Conservation (phyloP, 1,140 invertebrate genomes). For the Polypedilum vanderplanki region DNA sequence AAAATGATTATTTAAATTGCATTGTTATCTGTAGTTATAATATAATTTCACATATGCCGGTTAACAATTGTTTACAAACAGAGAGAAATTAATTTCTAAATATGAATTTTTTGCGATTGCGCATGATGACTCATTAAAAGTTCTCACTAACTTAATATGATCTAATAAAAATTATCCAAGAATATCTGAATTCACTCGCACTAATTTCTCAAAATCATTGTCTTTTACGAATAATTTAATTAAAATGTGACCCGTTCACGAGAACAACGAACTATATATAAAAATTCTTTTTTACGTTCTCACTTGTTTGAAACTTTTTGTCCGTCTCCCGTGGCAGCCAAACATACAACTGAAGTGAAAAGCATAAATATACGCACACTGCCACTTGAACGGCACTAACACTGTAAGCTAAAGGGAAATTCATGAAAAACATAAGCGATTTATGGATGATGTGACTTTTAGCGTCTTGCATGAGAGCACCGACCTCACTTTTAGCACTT, state of each 20-base stretch:
- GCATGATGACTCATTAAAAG: neutral
- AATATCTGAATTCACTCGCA: neutral
- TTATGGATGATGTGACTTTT: neutral
- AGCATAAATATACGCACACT: neutral
- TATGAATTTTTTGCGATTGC: neutral
- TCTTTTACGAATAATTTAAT: neutral
- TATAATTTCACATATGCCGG: neutral
- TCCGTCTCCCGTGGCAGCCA: constrained; percentile 22
- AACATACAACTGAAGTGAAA: constrained; percentile 16
- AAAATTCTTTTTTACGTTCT: neutral
- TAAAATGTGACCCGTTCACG: neutral
- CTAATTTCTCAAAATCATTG: neutral
- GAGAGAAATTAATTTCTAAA: neutral
- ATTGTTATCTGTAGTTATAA: no score
- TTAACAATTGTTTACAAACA: neutral
- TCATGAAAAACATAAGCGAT: neutral
- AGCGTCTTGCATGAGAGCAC: neutral
- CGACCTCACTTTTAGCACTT: neutral
- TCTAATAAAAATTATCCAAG: neutral
- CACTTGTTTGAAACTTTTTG: neutral
- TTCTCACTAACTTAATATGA: neutral
- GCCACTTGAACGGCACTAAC: neutral
- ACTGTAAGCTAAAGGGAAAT: neutral
- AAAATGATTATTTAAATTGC: no score
- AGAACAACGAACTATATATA: neutral